Evolutionary conservation across 2,113 vertebrate genomes (phyloP).

Genomic region (Conger conger): DNA sequence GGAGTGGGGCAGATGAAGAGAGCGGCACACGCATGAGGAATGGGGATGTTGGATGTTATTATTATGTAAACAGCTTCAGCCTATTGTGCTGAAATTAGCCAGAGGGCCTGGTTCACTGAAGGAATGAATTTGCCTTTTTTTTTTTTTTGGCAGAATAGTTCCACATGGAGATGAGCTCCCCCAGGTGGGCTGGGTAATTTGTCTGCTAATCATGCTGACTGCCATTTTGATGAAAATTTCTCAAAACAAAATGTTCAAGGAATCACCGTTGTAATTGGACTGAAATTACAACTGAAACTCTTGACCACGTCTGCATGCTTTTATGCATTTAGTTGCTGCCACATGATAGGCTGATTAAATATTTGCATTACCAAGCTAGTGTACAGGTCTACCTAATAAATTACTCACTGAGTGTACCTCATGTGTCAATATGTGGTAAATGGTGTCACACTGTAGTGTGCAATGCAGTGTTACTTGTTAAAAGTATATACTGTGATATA

Average conservation of each 20-base stretch:
- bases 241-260: neutral
- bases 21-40: conserved; percentile 16
- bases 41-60: conserved; percentile 47
- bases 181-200: conserved; percentile 22
- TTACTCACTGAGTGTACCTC: too few relatives aligned
- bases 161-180: neutral
- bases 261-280: neutral
- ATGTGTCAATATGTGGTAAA: too few relatives aligned
- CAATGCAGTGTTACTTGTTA: too few relatives aligned
- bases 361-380: too few relatives aligned
- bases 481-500: too few relatives aligned
- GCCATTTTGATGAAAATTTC: conserved; percentile 6
- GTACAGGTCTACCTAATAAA: too few relatives aligned
- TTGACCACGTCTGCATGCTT: too few relatives aligned
- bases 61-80: conserved; percentile 38
- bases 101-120: conserved; percentile 36
- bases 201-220: conserved; percentile 33
- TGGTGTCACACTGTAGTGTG: too few relatives aligned
- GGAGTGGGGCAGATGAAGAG: neutral
- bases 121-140: conserved; percentile 48
- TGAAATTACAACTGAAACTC: too few relatives aligned
- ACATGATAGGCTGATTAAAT: too few relatives aligned
- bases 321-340: too few relatives aligned
- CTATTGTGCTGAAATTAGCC: neutral
- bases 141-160: conserved; percentile 34